phyloP scores from a whole-genome alignment of 2,113 vertebrate species.

The Oryzias curvinotus region DNA sequence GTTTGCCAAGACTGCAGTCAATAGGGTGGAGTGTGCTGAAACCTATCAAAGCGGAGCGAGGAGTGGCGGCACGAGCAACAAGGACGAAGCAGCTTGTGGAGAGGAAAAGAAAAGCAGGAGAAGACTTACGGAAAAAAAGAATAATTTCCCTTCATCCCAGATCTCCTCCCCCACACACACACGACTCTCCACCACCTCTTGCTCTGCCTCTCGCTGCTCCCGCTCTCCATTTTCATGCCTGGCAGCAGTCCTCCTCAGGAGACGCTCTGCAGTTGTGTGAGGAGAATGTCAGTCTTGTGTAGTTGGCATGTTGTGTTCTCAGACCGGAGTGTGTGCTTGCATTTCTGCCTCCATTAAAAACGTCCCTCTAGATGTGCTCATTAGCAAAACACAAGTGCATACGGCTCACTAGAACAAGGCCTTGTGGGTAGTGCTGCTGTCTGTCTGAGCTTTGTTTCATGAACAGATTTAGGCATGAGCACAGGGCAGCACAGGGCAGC shows the following conservation, averaged over 20 bases:
- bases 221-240: conserved; percentile 53
- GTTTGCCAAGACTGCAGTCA: conserved; percentile 63
- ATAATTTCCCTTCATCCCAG: conserved; percentile 27
- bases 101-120: conserved; percentile 16
- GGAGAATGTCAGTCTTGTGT: conserved; percentile 64
- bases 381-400: conserved; percentile 65
- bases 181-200: conserved; percentile 47
- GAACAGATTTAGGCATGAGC: conserved; percentile 51
- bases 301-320: conserved; percentile 19
- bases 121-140: conserved; percentile 16
- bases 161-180: conserved; percentile 1
- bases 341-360: conserved; percentile 16
- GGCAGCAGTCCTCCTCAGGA: conserved; percentile 68
- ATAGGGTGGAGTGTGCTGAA: conserved; percentile 59
- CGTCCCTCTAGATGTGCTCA: conserved; percentile 66
- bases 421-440: conserved; percentile 62
- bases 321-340: conserved; percentile 5
- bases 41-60: conserved; percentile 52
- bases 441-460: conserved; percentile 45
- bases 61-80: conserved; percentile 33
- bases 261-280: conserved; percentile 63
- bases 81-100: conserved; percentile 40
- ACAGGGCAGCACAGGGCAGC: conserved; percentile 3
- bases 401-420: conserved; percentile 56
- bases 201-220: conserved; percentile 39